A percentile compares a stretch with the other conserved stretches of the same genome.
These are phyloP conservation scores for Drosophila subobscura DNA, from an alignment of 1,140 invertebrate genomes.

Conservation along the genomic window DNA sequence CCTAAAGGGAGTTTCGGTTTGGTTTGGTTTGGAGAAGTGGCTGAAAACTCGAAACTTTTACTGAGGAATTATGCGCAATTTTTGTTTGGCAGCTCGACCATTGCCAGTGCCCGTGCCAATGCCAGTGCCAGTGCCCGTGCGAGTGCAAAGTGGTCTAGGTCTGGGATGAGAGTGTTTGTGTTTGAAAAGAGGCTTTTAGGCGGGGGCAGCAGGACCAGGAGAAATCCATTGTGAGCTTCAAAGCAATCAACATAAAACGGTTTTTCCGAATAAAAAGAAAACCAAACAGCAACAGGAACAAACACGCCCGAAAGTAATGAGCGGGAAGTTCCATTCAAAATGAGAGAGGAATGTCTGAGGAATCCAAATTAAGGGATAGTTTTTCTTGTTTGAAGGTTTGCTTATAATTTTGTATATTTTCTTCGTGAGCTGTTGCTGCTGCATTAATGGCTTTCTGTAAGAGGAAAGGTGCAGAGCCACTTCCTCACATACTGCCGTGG, in stretches of 20 bases:
- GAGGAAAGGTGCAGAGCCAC: background rate
- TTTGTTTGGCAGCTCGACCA: constrained; percentile 66
- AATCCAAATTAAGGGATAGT: background rate
- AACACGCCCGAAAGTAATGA: constrained; percentile 40
- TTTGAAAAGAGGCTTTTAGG: constrained; percentile 63
- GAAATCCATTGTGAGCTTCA: constrained; percentile 53
- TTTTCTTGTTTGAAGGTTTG: background rate
- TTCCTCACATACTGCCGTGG: constrained; percentile 1
- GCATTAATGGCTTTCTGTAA: constrained; percentile 27
- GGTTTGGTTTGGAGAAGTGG: constrained; percentile 1
- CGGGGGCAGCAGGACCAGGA: constrained; percentile 6
- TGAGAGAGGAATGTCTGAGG: constrained; percentile 6
- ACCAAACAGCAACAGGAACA: constrained; percentile 5
- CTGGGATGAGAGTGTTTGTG: constrained; percentile 49
- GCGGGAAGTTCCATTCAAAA: constrained; percentile 15
- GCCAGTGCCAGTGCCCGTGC: no score
- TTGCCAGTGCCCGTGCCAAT: no score
- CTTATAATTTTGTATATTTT: background rate
- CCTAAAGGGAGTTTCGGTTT: background rate
- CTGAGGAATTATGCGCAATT: constrained; percentile 75
- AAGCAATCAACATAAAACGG: constrained; percentile 66
- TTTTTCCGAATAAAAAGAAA: constrained; percentile 16
- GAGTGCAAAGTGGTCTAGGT: constrained; percentile 57
- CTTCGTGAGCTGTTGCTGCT: background rate
- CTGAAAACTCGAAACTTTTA: constrained; percentile 62